phyloP scores from a whole-genome alignment of 2,113 vertebrate species.

The Fukomys damarensis region DNA sequence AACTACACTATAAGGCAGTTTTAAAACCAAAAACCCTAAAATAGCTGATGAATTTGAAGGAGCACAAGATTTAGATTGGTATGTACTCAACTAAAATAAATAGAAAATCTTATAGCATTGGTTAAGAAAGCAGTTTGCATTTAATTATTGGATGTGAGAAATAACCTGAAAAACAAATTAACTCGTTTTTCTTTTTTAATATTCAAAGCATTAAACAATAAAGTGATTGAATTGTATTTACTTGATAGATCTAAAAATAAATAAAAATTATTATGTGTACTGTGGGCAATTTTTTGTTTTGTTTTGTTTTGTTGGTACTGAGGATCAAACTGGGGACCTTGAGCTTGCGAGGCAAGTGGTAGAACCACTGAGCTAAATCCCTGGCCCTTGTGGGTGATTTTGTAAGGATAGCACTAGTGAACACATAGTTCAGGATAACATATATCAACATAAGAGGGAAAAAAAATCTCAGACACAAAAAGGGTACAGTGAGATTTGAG shows the following conservation, averaged over 20 bases:
- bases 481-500: not conserved
- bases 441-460: not conserved
- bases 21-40: not conserved
- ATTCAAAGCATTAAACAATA: constrained; percentile 18
- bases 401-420: not conserved
- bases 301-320: no score
- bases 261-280: not conserved
- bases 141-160: constrained; percentile 16
- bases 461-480: not conserved
- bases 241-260: not conserved
- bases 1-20: not conserved
- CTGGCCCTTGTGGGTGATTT: constrained; percentile 15
- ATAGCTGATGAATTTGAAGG: constrained; percentile 2
- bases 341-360: no score
- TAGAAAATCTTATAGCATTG: not conserved
- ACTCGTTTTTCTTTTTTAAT: not conserved
- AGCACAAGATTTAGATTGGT: not conserved
- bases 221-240: constrained; percentile 35
- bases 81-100: constrained; percentile 17
- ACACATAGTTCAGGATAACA: not conserved
- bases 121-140: constrained; percentile 7
- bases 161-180: not conserved
- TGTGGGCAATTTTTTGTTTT: not conserved
- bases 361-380: no score
- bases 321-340: no score